Conservation (phyloP, 2,888 invertebrate species). For the Thalpophila matura region DNA sequence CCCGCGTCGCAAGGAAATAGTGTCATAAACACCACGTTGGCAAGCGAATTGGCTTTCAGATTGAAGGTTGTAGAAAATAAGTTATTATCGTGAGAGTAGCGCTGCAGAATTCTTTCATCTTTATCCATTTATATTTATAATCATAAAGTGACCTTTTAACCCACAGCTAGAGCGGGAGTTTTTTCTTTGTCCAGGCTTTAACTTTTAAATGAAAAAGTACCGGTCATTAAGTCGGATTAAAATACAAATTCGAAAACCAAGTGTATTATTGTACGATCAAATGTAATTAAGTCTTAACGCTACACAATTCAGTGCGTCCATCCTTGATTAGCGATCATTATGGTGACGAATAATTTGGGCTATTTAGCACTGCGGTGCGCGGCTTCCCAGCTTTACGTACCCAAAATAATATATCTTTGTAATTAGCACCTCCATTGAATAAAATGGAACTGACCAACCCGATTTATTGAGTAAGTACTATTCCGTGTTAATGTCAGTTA, state of each 20-base stretch:
- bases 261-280: constrained; percentile 3
- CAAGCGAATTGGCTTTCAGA: neutral
- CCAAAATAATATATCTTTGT: constrained; percentile 56
- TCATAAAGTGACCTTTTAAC: too few species aligned
- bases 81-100: neutral
- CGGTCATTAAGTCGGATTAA: neutral
- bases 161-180: too few species aligned
- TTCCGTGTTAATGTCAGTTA: constrained; percentile 62
- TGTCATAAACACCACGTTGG: constrained; percentile 4
- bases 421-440: constrained; percentile 53
- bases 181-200: neutral
- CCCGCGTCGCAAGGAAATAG: constrained; percentile 13
- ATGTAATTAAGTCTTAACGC: constrained; percentile 27
- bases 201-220: neutral
- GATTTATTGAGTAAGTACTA: constrained; percentile 61
- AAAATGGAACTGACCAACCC: constrained; percentile 54
- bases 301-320: constrained; percentile 22
- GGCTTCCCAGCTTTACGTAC: constrained; percentile 38
- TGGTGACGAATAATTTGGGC: constrained; percentile 51
- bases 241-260: constrained; percentile 13
- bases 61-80: neutral
- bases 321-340: constrained; percentile 55
- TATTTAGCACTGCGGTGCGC: constrained; percentile 46
- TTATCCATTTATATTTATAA: neutral
- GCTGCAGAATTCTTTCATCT: neutral